phyloP scores from a whole-genome alignment of 2,797 vertebrate genomes.

The Huso huso region DNA sequence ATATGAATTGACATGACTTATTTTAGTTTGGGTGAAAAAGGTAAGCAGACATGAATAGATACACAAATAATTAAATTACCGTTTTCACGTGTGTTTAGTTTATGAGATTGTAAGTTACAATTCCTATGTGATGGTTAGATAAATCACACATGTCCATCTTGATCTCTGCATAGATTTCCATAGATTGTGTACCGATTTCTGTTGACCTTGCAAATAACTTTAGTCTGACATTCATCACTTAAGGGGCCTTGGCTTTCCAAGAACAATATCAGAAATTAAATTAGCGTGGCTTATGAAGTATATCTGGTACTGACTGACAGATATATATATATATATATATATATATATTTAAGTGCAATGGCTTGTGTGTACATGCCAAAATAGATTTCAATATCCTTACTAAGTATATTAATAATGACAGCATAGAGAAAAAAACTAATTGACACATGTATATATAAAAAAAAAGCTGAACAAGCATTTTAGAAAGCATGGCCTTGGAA shows the following conservation, averaged over 20 bases:
- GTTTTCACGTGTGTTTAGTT: too few relatives aligned
- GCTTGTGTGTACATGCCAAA: constrained; percentile 15
- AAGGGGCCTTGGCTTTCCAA: constrained; percentile 19
- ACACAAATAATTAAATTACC: too few relatives aligned
- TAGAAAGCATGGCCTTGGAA: too few relatives aligned
- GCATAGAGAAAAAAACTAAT: constrained; percentile 11
- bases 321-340: constrained; percentile 8
- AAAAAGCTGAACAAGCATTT: neutral
- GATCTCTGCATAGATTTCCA: neutral
- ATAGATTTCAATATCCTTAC: constrained; percentile 11
- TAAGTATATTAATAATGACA: constrained; percentile 18
- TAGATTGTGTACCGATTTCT: constrained; percentile 13
- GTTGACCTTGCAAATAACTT: constrained; percentile 15
- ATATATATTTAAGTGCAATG: constrained; percentile 2
- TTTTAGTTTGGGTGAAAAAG: too few relatives aligned
- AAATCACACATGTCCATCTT: neutral
- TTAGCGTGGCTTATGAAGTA: constrained; percentile 19
- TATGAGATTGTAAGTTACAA: too few relatives aligned
- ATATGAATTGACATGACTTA: too few relatives aligned
- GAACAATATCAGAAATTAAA: constrained; percentile 23
- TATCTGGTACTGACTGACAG: constrained; percentile 8
- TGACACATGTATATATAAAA: constrained; percentile 16
- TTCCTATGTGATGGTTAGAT: neutral
- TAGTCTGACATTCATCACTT: constrained; percentile 16
- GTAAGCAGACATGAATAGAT: too few relatives aligned